These are phyloP conservation scores for Orthosia incerta DNA, from an alignment of 2,888 invertebrate genomes.

Conservation along the genomic window DNA sequence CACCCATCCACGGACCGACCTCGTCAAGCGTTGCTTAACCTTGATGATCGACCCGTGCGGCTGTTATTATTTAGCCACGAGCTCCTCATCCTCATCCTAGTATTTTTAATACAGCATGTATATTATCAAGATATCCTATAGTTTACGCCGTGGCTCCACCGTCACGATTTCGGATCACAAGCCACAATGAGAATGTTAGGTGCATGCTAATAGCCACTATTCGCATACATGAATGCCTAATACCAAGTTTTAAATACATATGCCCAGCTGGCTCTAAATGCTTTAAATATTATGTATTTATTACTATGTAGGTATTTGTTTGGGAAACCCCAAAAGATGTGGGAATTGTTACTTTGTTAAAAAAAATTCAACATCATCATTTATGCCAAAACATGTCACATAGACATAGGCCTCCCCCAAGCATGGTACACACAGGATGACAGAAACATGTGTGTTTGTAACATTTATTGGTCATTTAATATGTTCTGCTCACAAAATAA, in stretches of 20 bases:
- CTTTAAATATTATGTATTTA: constrained; percentile 66
- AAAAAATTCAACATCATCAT: no score
- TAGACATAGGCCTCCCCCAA: no score
- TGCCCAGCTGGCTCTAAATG: constrained; percentile 68
- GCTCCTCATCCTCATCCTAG: no score
- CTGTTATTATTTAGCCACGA: no score
- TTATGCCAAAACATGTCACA: no score
- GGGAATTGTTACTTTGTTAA: constrained; percentile 49
- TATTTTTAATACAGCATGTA: background rate
- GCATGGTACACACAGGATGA: no score
- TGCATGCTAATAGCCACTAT: constrained; percentile 83
- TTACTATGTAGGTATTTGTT: constrained; percentile 60
- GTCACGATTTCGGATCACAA: constrained; percentile 88
- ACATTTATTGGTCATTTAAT: background rate
- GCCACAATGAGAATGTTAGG: constrained; percentile 84
- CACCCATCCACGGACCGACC: no score
- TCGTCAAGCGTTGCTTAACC: no score
- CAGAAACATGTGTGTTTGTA: no score
- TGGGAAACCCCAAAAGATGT: constrained; percentile 64
- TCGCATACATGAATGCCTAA: constrained; percentile 85
- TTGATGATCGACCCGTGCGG: no score
- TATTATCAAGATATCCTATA: constrained; percentile 47
- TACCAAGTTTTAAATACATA: constrained; percentile 72
- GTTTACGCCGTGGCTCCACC: constrained; percentile 68
- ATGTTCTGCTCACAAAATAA: background rate